A percentile compares a stretch with the other conserved stretches of the same genome.
Evolutionary conservation across 2,113 vertebrate species (phyloP).

Genomic region (Orthonyx spaldingii): DNA sequence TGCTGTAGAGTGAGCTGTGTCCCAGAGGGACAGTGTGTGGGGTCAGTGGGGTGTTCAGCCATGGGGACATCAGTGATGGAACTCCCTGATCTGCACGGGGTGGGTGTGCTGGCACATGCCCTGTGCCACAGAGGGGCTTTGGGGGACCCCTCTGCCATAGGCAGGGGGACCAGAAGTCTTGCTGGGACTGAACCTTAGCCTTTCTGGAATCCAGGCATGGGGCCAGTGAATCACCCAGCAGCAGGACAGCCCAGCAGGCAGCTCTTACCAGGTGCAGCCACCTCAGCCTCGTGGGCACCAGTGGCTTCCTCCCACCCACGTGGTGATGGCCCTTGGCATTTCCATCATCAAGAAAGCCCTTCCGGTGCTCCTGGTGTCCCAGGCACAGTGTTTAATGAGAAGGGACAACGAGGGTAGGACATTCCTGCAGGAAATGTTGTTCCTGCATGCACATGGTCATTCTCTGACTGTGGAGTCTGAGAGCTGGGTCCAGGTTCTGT

Average conservation of each 20-base stretch:
- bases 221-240: neutral
- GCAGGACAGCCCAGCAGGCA: neutral
- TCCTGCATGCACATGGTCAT: rapidly evolving
- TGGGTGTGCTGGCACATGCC: neutral
- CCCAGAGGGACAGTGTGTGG: constrained; percentile 4
- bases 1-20: constrained; percentile 56
- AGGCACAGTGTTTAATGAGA: neutral
- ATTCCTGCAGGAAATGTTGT: neutral
- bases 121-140: neutral
- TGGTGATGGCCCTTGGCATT: neutral
- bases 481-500: neutral
- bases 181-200: neutral
- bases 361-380: rapidly evolving
- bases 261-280: rapidly evolving
- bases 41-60: neutral
- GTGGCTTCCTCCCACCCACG: neutral
- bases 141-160: neutral
- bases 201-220: neutral
- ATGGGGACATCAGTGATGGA: neutral
- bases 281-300: neutral
- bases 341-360: neutral
- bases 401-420: rapidly evolving
- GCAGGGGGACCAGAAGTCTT: neutral
- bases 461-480: rapidly evolving
- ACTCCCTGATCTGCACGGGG: neutral